Evolutionary conservation across 2,113 vertebrate genomes (phyloP).

Genomic region (Aepyceros melampus): DNA sequence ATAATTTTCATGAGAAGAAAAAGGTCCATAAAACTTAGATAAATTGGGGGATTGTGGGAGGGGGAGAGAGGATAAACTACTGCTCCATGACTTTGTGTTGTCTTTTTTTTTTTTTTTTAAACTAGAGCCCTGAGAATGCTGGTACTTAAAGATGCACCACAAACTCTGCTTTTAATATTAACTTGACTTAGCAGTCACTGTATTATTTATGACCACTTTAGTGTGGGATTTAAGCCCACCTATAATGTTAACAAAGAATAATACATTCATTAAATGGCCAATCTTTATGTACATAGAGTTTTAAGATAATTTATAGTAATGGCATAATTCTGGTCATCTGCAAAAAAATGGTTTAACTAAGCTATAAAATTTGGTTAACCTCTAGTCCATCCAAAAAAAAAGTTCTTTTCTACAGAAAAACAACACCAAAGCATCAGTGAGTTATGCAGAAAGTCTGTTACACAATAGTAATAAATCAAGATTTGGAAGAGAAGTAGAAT

Average conservation of each 20-base stretch:
- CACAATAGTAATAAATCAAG: neutral
- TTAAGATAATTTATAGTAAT: slow-evolving; percentile 35
- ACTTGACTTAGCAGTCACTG: neutral
- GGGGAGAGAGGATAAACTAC: neutral
- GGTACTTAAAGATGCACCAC: neutral
- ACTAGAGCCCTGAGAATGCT: neutral
- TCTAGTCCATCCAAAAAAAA: neutral
- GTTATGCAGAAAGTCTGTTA: neutral
- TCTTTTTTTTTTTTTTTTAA: neutral
- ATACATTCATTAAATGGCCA: slow-evolving; percentile 8
- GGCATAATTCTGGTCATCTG: slow-evolving; percentile 31
- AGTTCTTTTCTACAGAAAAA: neutral
- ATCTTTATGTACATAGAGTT: neutral
- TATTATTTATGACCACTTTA: slow-evolving; percentile 59
- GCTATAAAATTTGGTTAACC: slow-evolving; percentile 46
- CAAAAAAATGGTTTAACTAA: neutral
- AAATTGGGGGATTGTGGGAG: accelerated
- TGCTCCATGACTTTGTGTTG: neutral
- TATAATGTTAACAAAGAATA: slow-evolving; percentile 33
- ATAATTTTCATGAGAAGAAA: neutral
- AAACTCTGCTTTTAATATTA: slow-evolving; percentile 40
- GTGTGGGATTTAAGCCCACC: neutral
- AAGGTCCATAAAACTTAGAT: neutral
- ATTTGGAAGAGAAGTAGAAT: neutral
- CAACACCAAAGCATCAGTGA: neutral